A percentile compares a stretch with the other conserved stretches of the same genome.
These are phyloP conservation scores for Phoenicopterus ruber DNA, from an alignment of 2,113 vertebrate species.

Conservation along the genomic window DNA sequence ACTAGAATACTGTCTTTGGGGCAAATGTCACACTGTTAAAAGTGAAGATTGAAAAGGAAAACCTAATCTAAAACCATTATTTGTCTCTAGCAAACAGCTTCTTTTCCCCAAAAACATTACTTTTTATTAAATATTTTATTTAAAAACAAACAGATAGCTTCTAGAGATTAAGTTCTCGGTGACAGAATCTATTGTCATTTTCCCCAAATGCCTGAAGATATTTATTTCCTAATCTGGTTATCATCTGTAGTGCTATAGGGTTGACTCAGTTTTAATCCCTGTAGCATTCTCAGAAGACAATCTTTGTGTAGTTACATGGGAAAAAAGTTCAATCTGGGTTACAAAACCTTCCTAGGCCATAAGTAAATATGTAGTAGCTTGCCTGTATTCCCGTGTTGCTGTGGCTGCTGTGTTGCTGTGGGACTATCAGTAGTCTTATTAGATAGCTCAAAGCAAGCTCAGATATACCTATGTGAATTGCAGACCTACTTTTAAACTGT, in stretches of 20 bases:
- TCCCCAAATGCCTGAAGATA: not conserved
- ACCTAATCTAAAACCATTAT: not conserved
- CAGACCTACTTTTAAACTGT: not conserved
- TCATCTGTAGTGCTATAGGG: not conserved
- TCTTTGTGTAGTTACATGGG: not conserved
- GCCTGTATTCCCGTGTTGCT: accelerated
- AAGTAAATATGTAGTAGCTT: not conserved
- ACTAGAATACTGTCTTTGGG: not conserved
- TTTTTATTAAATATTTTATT: not conserved
- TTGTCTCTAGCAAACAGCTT: not conserved
- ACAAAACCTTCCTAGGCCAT: not conserved
- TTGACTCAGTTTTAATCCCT: not conserved
- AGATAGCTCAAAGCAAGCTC: not conserved
- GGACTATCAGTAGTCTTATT: not conserved
- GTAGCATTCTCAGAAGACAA: not conserved
- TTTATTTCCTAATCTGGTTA: not conserved
- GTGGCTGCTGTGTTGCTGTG: not conserved
- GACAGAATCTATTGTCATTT: not conserved
- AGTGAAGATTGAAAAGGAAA: not conserved
- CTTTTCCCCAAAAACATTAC: not conserved
- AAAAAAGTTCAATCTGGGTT: not conserved
- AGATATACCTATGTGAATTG: not conserved
- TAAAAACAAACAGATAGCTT: not conserved
- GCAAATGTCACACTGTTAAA: not conserved
- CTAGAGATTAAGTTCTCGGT: not conserved